These are phyloP conservation scores for Lathronympha strigana DNA, from an alignment of 2,888 invertebrate genomes.

Conservation along the genomic window DNA sequence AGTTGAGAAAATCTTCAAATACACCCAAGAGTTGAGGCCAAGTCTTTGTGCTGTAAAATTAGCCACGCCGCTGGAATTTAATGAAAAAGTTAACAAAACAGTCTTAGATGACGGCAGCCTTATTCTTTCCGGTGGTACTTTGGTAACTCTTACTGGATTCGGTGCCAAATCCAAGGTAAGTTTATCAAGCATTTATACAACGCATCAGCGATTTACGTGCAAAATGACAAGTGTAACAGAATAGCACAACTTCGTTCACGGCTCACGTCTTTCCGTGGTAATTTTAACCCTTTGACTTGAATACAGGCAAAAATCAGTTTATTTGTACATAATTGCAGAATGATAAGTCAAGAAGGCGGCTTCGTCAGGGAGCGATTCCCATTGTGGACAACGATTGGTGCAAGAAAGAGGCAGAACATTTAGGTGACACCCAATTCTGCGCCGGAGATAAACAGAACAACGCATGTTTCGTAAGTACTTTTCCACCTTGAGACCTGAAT, in stretches of 20 bases:
- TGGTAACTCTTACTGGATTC: not conserved
- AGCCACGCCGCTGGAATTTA: not conserved
- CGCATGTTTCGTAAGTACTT: not conserved
- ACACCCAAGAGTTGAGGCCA: not conserved
- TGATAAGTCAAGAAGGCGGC: not conserved
- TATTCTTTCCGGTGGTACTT: not conserved
- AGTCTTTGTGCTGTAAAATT: not conserved
- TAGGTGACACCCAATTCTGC: not conserved
- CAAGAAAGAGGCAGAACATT: constrained; percentile 3
- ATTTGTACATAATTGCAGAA: not conserved
- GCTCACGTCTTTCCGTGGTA: too few species aligned
- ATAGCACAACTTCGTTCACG: too few species aligned
- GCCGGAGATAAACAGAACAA: not conserved
- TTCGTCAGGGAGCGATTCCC: not conserved
- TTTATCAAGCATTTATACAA: too few species aligned
- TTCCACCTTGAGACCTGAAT: too few species aligned
- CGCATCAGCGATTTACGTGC: too few species aligned
- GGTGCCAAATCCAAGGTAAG: not conserved
- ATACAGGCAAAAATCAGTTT: not conserved
- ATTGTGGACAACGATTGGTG: constrained; percentile 6
- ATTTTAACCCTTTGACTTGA: too few species aligned
- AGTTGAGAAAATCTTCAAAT: not conserved
- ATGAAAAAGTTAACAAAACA: not conserved
- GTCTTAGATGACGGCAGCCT: not conserved
- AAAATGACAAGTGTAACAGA: too few species aligned